Percentiles rank a stretch among this genome's conserved stretches.
phyloP scores from a whole-genome alignment of 2,797 vertebrate genomes.

The Tympanoctomys barrerae region DNA sequence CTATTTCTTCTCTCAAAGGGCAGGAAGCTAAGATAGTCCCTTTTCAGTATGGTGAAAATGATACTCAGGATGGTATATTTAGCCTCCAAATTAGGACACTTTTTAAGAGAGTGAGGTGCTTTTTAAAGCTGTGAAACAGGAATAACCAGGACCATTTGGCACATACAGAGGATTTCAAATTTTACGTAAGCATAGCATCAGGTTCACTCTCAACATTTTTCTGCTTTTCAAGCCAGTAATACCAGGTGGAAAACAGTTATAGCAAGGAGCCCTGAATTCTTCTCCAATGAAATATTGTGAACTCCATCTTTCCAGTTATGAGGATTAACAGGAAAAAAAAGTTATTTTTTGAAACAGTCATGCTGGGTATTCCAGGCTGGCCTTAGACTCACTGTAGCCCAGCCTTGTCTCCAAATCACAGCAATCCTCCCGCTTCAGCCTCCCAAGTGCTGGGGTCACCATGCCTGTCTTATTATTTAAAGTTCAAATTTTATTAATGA shows the following conservation, averaged over 20 bases:
- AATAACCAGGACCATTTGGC: not conserved
- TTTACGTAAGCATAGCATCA: not conserved
- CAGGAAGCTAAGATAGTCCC: not conserved
- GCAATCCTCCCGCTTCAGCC: not conserved
- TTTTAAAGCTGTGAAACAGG: constrained; percentile 18
- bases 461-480: not conserved
- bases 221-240: not conserved
- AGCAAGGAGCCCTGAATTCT: constrained; percentile 35
- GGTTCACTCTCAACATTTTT: not conserved
- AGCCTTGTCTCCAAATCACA: not conserved
- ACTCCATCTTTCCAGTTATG: constrained; percentile 27
- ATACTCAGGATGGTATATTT: not conserved
- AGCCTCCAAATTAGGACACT: not conserved
- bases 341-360: not conserved
- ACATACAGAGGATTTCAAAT: not conserved
- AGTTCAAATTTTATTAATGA: constrained; percentile 47
- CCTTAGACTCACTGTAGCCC: not conserved
- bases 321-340: constrained; percentile 3
- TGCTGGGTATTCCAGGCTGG: not conserved
- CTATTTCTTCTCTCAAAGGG: constrained; percentile 34
- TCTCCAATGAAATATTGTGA: constrained; percentile 3
- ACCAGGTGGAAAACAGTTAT: not conserved
- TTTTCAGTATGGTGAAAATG: constrained; percentile 3
- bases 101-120: not conserved
- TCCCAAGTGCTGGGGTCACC: not conserved